Base-by-base conservation (phyloP, 2,797 vertebrate genomes). In the Phoxinus dragarum region DNA sequence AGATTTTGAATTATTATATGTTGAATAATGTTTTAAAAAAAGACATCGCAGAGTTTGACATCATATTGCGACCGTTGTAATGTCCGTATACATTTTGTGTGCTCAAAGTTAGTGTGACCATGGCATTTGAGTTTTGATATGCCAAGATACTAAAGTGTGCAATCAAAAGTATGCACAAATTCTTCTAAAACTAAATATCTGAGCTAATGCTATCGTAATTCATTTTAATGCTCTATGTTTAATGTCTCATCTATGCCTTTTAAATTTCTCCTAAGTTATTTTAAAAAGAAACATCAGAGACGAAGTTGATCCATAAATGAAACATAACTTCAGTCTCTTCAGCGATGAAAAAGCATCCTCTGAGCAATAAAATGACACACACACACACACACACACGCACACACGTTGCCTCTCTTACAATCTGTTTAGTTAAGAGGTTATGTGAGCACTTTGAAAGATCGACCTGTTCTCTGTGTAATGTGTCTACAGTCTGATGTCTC, bases 401-500 rank as follows among this genome's bases (percentile, higher is more conserved):
- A n/a, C 59, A 27, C 31, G 12, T 31, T 44, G n/a, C 27, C 81
- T 34, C 61, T 40, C 34, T 64, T 61, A 27, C 72, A 75, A 40
- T 76, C 59, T 74, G 69, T 74, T 84, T 76, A 38, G 72, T 76
- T 67, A 76, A 38, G 72, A 67, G 72, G 59, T 75, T 83, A 75
- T 76, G 59, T 9, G 21, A 73, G 82, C 73, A 68, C 82, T 77
- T n/a, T 23, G 47, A 68, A 36, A 84, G 36, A 76, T 76, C 82
- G 42, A 76, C 59, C 27, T 49, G 54, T 10, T 75, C 81, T 47
- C 69, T 75, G 31, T 66, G 56, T 82, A 74, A 82, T 74, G 81
- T 84, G 61, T 77, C 82, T 77, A 68, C 71, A 84, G 73, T 84
- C 73, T 74, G 71, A 5, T 75, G 31, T 74, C 56, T 75, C 56